A percentile compares a stretch with the other conserved stretches of the same genome.
Evolutionary conservation across 2,113 vertebrate species (phyloP).

Genomic region (Hemiprocne comata): DNA sequence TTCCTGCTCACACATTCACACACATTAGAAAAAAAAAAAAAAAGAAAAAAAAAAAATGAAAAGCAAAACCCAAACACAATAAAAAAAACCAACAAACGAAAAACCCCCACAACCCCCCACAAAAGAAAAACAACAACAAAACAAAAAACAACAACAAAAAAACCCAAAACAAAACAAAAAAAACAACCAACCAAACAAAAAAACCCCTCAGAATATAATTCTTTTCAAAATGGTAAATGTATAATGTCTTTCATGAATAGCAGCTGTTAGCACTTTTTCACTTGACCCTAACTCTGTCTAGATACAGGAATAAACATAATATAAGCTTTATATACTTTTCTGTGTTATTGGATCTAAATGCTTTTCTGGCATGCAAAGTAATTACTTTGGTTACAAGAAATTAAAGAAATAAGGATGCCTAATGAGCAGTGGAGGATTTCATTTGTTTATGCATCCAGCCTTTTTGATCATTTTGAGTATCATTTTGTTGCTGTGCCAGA

Average conservation of each 20-base stretch:
- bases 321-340: neutral
- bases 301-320: neutral
- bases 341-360: neutral
- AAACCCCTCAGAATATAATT: neutral
- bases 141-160: too few relatives aligned
- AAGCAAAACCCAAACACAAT: too few relatives aligned
- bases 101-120: too few relatives aligned
- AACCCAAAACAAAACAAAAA: neutral
- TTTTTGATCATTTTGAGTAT: neutral
- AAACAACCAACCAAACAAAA: neutral
- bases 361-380: neutral
- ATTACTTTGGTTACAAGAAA: constrained; percentile 7
- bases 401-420: neutral
- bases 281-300: neutral
- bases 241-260: neutral
- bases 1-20: neutral
- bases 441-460: neutral
- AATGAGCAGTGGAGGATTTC: neutral
- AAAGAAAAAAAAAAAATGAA: neutral
- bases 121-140: too few relatives aligned
- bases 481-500: neutral
- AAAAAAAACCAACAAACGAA: too few relatives aligned
- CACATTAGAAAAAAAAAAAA: neutral
- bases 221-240: neutral
- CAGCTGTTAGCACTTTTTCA: neutral